A percentile compares a stretch with the other conserved stretches of the same genome.
phyloP scores from a whole-genome alignment of 2,888 invertebrate species.

The Koerneria pararmatus region DNA sequence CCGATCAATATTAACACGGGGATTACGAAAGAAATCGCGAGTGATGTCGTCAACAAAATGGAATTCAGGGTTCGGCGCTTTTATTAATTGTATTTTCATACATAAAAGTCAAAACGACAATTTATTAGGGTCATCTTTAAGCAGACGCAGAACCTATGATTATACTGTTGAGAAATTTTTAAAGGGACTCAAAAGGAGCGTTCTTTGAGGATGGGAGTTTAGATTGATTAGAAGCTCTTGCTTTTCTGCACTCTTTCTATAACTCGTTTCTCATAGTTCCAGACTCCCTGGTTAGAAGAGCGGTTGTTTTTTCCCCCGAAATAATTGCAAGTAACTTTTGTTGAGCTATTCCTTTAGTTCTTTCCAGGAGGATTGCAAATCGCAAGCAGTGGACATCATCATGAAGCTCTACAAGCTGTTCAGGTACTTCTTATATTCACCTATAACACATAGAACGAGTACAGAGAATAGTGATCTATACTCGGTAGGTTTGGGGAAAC shows the following conservation, averaged over 20 bases:
- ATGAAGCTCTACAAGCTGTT: slow-evolving; percentile 71
- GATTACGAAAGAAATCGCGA: slow-evolving; percentile 48
- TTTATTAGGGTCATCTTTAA: no score
- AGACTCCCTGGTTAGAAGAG: no score
- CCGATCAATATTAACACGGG: slow-evolving; percentile 54
- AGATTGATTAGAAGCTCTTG: no score
- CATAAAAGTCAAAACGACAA: background rate
- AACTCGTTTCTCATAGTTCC: no score
- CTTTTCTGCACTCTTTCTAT: no score
- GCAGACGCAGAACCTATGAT: no score
- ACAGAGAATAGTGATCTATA: no score
- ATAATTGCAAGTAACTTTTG: background rate
- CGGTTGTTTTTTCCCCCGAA: background rate
- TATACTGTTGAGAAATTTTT: no score
- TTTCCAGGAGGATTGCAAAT: slow-evolving; percentile 41
- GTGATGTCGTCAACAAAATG: slow-evolving; percentile 52
- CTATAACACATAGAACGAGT: no score
- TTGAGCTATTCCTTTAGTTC: background rate
- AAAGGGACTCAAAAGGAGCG: no score
- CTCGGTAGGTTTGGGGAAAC: no score
- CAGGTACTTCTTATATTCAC: slow-evolving; percentile 65
- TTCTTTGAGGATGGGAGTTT: no score
- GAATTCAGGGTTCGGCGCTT: slow-evolving; percentile 47
- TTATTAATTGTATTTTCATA: background rate
- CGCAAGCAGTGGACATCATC: slow-evolving; percentile 54